Evolutionary conservation across 2,888 invertebrate genomes (phyloP).

Genomic region (Volucella bombylans): DNA sequence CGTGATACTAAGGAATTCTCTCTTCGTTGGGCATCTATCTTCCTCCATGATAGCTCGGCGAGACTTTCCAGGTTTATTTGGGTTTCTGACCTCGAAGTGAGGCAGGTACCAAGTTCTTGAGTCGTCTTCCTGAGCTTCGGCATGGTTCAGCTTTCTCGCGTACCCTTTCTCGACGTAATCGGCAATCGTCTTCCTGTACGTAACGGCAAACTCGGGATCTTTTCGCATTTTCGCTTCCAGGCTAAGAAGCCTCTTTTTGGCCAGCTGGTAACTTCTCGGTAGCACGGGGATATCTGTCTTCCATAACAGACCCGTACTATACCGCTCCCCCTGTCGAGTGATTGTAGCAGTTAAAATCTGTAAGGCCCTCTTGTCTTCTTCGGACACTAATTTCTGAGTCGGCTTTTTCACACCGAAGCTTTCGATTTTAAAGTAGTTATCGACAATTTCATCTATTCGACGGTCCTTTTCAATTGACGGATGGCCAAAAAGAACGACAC

Average conservation of each 20-base stretch:
- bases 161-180: slow-evolving; percentile 48
- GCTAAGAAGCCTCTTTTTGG: slow-evolving; percentile 46
- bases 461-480: background rate
- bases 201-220: slow-evolving; percentile 48
- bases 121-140: background rate
- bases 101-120: slow-evolving; percentile 72
- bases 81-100: slow-evolving; percentile 67
- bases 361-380: background rate
- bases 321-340: background rate
- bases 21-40: slow-evolving; percentile 60
- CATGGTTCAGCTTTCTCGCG: too few species aligned
- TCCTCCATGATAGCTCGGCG: slow-evolving; percentile 28
- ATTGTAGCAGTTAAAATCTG: background rate
- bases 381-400: background rate
- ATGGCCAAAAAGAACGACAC: slow-evolving; percentile 8
- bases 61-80: slow-evolving; percentile 74
- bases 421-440: slow-evolving; percentile 7
- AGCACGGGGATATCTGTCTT: slow-evolving; percentile 33
- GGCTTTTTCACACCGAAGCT: too few species aligned
- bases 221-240: slow-evolving; percentile 59
- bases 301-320: slow-evolving; percentile 31
- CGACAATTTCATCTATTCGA: slow-evolving; percentile 1
- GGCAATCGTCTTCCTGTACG: slow-evolving; percentile 55
- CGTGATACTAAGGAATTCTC: slow-evolving; percentile 62
- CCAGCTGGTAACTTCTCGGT: slow-evolving; percentile 44